Conservation (phyloP, 2,113 vertebrate genomes). For the Gorsachius goisagi region DNA sequence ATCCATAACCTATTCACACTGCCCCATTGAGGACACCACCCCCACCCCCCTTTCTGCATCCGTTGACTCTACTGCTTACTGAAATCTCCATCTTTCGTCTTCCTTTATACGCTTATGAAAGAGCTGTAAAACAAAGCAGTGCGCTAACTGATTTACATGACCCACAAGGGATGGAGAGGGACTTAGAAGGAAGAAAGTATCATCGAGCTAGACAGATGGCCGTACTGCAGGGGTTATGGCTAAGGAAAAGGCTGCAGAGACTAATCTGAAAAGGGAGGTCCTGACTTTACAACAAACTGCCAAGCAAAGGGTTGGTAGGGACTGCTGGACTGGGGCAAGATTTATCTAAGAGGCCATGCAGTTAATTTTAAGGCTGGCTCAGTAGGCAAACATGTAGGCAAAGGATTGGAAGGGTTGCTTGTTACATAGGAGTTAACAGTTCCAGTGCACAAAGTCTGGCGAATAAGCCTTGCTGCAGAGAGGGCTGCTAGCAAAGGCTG, state of each 20-base stretch:
- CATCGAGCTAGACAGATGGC: constrained; percentile 8
- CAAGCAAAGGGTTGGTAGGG: not conserved
- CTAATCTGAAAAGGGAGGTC: not conserved
- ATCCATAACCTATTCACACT: not conserved
- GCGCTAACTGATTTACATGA: constrained; percentile 8
- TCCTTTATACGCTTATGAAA: not conserved
- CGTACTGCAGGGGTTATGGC: constrained; percentile 32
- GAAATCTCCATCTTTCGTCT: not conserved
- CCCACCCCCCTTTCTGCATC: not conserved
- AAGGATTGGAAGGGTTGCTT: not conserved
- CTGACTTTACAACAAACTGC: not conserved
- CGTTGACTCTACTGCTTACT: not conserved
- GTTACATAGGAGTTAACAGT: not conserved
- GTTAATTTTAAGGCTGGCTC: not conserved
- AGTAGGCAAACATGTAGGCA: not conserved
- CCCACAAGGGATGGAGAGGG: constrained; percentile 25
- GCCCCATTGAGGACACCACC: not conserved
- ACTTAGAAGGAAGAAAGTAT: constrained; percentile 26
- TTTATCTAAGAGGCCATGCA: not conserved
- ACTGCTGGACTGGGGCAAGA: not conserved
- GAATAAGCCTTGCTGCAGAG: not conserved
- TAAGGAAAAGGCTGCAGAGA: not conserved
- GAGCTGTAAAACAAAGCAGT: not conserved
- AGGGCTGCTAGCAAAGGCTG: not conserved
- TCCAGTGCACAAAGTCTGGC: not conserved